Evolutionary conservation across 2,888 invertebrate genomes (phyloP), one percentile per base, ranked within the genome.

Genomic region (Drosophila vallismaia): DNA sequence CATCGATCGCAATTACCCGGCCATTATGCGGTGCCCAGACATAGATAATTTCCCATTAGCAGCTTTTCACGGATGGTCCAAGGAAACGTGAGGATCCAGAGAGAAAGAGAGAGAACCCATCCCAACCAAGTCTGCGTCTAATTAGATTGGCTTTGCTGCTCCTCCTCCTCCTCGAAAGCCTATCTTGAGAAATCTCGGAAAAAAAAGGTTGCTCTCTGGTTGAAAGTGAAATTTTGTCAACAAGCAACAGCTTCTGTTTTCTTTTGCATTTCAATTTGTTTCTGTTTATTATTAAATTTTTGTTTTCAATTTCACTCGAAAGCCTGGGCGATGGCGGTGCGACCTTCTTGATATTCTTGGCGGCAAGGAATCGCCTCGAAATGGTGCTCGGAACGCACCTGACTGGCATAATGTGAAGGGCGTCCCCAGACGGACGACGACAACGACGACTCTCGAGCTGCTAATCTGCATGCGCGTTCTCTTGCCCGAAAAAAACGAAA

Each of bases 281-380:
- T 77, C 52, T 49, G 58, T 48, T 38, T 77, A 66, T 69, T 86
- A 71, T 74, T 81, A 85, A 87, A 79, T 81, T 63, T 64, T 63
- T 64, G 88, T 88, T 84, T 84, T 84, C 84, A 84, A 88, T 84
- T 84, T 84, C 87, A 81, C 70, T 84, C 74, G 87, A 88, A 84
- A 88, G 85, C 87, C 57, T 44, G 31, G 49, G 58, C 50, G 46
- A 4, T 31, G 40, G 7, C 40, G 40, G 2, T n/a, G n/a, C 40
- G 19, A 53, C 49, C 73, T 42, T 76, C 68, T 87, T 84, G 69
- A 85, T 87, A 82, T 82, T 82, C 82, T 82, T 70, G 67, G 54
- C 49, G 74, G 57, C 28, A 73, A 77, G 67, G 77, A 86, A 83
- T 83, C 68, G 63, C 60, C 68, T 56, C 75, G 77, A 75, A 74